Base-by-base conservation (phyloP, 2,888 invertebrate species). In the Ochropleura leucogaster region DNA sequence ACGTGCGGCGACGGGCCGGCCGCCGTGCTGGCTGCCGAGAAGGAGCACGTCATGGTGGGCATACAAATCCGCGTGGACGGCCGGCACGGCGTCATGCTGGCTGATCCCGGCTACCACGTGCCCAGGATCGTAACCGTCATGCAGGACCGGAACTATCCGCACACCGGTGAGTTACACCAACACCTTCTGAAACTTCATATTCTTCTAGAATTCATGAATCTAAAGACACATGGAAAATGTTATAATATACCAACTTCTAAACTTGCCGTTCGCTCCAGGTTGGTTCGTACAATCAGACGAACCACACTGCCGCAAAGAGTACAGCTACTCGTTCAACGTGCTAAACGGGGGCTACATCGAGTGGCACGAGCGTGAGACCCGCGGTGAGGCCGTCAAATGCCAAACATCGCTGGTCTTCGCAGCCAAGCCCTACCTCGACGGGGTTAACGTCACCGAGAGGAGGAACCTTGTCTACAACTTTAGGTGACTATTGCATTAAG, bases 71-170 rank as follows among this genome's bases (percentile, higher is more conserved):
- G 97, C 85, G 97, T 99, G 74, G 97, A 97, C 67, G 98, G 98
- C 49, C 97, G 99, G 57, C 94, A 96, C 1, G 99, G 99, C 49
- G 96, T 98, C 68, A 95, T 99, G 95, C 97, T 99, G 42, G 97
- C 99, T 59, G 99, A 99, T 96, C 98, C 99, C 0, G 99, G 99
- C 30, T 99, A 99, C 94, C 99, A 99, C 93, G 98, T 99, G 79
- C 98, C 98, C 60, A 97, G 98, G 79, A 98, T 98, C 74, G 97
- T 99, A 79, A 98, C 98, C 42, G 98, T 99, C 69, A 99, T 99
- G 99, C 97, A 97, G 55, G 99, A 99, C 93, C 97, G 97, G 80
- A 96, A 97, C 66, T 98, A 98, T 94, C 99, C 99, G 18, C 98
- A 99, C 89, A 99, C 99, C 79, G 98, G 98, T 97, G 86, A 83